Evolutionary conservation across 2,113 vertebrate species (phyloP).

Genomic region (Cacatua alba): DNA sequence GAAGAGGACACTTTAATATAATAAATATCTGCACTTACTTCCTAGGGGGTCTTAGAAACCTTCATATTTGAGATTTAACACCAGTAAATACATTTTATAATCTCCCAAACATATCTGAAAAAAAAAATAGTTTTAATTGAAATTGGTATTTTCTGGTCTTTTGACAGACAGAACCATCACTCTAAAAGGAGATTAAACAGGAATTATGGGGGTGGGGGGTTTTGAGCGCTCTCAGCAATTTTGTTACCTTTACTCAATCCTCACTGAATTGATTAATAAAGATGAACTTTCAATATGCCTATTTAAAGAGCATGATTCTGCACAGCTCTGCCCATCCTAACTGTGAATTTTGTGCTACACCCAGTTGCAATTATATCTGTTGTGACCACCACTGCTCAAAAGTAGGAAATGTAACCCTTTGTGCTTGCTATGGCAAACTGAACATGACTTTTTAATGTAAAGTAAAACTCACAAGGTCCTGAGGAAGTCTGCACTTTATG

Average conservation of each 20-base stretch:
- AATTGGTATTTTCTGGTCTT: not conserved
- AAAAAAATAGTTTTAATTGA: not conserved
- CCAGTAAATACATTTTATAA: not conserved
- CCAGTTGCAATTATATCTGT: not conserved
- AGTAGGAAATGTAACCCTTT: not conserved
- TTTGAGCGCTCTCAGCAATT: not conserved
- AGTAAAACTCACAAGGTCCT: not conserved
- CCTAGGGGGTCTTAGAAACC: not conserved
- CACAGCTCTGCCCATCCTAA: not conserved
- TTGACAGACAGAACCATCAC: not conserved
- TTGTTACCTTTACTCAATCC: not conserved
- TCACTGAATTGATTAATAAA: not conserved
- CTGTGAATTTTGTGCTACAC: not conserved
- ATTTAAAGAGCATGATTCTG: not conserved
- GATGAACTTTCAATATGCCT: not conserved
- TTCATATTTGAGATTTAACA: not conserved
- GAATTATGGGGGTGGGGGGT: not conserved
- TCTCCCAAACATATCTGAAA: not conserved
- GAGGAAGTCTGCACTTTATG: rapidly evolving
- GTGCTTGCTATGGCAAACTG: not conserved
- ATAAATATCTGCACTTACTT: not conserved
- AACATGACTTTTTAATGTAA: not conserved
- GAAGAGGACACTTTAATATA: not conserved
- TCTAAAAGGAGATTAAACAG: not conserved
- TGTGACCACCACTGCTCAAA: not conserved